A percentile compares a stretch with the other conserved stretches of the same genome.
Evolutionary conservation across 2,888 invertebrate genomes (phyloP).

Genomic region (Noctua janthe): DNA sequence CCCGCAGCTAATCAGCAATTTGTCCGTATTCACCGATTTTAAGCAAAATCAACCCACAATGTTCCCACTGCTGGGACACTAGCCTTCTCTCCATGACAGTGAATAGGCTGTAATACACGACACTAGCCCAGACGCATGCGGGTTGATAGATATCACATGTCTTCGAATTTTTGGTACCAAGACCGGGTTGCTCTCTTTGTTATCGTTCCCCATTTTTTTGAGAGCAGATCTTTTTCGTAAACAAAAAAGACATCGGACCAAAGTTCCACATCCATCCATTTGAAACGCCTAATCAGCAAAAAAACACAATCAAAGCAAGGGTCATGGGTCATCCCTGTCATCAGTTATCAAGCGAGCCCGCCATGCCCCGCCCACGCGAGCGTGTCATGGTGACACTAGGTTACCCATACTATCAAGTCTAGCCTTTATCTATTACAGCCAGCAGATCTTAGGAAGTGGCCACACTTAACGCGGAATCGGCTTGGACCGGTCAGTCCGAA

Average conservation of each 20-base stretch:
- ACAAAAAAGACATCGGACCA: background rate
- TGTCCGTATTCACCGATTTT: no score
- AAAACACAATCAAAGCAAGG: conserved; percentile 10
- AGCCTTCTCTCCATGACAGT: background rate
- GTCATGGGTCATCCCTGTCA: conserved; percentile 6
- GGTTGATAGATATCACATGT: no score
- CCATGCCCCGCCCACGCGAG: conserved; percentile 26
- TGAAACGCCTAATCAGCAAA: conserved; percentile 23
- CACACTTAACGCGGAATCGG: background rate
- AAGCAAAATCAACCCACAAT: no score
- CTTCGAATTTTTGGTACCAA: background rate
- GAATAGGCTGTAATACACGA: background rate
- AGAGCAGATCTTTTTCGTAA: background rate
- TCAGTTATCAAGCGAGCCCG: conserved; percentile 25
- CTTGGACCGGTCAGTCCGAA: background rate
- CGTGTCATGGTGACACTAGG: conserved; percentile 27
- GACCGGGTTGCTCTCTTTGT: no score
- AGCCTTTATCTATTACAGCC: conserved; percentile 13
- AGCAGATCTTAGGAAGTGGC: background rate
- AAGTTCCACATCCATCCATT: background rate
- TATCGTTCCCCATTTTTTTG: background rate
- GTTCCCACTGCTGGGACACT: background rate
- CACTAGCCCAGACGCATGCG: no score
- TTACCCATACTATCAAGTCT: conserved; percentile 15
- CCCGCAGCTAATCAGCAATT: no score